Conservation (phyloP, 1,140 invertebrate species). For the Solenopsis invicta region DNA sequence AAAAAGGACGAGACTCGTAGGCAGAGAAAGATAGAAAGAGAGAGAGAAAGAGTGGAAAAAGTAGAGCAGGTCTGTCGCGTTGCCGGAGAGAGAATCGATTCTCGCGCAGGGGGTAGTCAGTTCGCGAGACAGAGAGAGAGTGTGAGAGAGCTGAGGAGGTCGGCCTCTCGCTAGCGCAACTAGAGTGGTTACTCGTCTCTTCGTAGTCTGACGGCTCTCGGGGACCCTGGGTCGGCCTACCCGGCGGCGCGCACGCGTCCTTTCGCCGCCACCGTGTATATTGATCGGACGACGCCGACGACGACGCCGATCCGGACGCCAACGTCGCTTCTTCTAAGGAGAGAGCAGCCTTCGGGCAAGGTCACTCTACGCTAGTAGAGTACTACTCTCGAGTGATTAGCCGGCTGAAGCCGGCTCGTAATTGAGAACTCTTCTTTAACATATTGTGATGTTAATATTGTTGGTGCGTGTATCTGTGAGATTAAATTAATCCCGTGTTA, state of each 20-base stretch:
- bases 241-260: constrained; percentile 53
- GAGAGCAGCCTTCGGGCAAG: constrained; percentile 68
- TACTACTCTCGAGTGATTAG: constrained; percentile 42
- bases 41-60: constrained; percentile 40
- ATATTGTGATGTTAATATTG: neutral
- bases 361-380: constrained; percentile 72
- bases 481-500: neutral
- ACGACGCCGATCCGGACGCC: constrained; percentile 79
- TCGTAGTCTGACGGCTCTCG: constrained; percentile 64
- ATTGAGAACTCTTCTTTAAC: neutral
- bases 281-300: constrained; percentile 80
- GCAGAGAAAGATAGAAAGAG: constrained; percentile 42
- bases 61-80: constrained; percentile 52
- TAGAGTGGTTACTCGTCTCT: constrained; percentile 61
- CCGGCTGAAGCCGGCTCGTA: constrained; percentile 9
- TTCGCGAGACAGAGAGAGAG: neutral
- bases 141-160: constrained; percentile 16
- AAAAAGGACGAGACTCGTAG: constrained; percentile 32
- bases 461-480: neutral
- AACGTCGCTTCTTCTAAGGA: constrained; percentile 53
- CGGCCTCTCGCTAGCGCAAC: constrained; percentile 64
- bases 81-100: constrained; percentile 38
- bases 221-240: constrained; percentile 68
- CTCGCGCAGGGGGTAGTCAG: constrained; percentile 39
- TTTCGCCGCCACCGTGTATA: constrained; percentile 70